Evolutionary conservation across 2,888 invertebrate genomes (phyloP).

Genomic region (Lasioglossum zephyrum): DNA sequence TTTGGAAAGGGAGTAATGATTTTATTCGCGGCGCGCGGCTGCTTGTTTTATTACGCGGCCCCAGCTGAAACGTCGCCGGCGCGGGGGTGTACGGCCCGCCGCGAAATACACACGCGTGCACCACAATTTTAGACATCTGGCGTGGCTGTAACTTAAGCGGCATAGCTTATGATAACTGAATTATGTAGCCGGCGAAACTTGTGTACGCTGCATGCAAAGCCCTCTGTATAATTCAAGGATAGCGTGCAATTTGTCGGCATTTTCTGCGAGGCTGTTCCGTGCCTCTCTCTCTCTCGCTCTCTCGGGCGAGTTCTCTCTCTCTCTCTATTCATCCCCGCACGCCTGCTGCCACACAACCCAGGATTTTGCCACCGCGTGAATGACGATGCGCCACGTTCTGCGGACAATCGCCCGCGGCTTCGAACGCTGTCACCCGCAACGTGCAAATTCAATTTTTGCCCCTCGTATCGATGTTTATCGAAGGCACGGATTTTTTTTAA

Average conservation of each 20-base stretch:
- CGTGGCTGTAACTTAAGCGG: constrained; percentile 56
- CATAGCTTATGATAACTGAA: constrained; percentile 61
- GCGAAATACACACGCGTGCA: constrained; percentile 54
- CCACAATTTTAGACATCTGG: constrained; percentile 62
- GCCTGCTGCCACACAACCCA: background rate
- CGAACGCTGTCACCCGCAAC: constrained; percentile 12
- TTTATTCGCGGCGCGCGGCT: constrained; percentile 24
- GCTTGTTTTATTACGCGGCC: constrained; percentile 46
- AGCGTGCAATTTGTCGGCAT: constrained; percentile 55
- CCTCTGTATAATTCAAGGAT: constrained; percentile 49
- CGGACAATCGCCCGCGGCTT: constrained; percentile 19
- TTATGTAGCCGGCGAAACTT: constrained; percentile 58
- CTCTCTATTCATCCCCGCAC: background rate
- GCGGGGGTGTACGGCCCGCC: background rate
- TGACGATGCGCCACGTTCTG: constrained; percentile 9
- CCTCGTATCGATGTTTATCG: constrained; percentile 8
- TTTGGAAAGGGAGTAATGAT: constrained; percentile 31
- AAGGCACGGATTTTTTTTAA: constrained; percentile 12
- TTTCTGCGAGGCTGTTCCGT: background rate
- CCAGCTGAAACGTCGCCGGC: constrained; percentile 9
- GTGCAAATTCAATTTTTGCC: constrained; percentile 25
- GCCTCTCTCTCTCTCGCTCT: background rate
- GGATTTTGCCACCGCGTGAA: constrained; percentile 32
- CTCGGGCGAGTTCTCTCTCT: background rate
- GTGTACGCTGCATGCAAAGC: constrained; percentile 32